A percentile compares a stretch with the other conserved stretches of the same genome.
phyloP scores from a whole-genome alignment of 2,888 invertebrate genomes.

The Dusona sp. region DNA sequence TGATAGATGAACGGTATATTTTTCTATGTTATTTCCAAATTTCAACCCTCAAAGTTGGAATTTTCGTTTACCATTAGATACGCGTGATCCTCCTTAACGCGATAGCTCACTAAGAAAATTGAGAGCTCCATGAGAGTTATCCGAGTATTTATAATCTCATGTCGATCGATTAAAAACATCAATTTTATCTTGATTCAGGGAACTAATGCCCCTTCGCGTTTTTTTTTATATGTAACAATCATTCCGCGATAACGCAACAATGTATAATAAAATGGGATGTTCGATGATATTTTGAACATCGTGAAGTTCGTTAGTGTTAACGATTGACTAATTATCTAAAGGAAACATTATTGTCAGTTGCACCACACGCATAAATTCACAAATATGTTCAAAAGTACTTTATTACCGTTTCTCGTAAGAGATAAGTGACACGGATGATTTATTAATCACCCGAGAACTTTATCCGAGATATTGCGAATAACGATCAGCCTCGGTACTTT shows the following conservation, averaged over 20 bases:
- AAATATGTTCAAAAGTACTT: background rate
- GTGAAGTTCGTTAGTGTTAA: slow-evolving; percentile 44
- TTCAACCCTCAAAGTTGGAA: too few species aligned
- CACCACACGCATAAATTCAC: background rate
- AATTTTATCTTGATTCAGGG: too few species aligned
- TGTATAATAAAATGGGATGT: background rate
- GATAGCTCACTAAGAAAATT: too few species aligned
- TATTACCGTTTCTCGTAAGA: background rate
- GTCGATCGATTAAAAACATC: too few species aligned
- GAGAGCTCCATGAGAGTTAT: too few species aligned
- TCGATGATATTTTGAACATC: slow-evolving; percentile 4
- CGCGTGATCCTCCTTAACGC: too few species aligned
- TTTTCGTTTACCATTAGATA: too few species aligned
- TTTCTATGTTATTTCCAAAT: too few species aligned
- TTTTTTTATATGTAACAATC: background rate
- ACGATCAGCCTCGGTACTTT: background rate
- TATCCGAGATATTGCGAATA: background rate
- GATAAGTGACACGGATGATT: slow-evolving; percentile 29
- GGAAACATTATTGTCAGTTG: slow-evolving; percentile 23
- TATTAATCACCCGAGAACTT: slow-evolving; percentile 20
- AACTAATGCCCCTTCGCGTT: too few species aligned
- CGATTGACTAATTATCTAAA: slow-evolving; percentile 30
- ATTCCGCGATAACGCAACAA: background rate
- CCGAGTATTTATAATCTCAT: too few species aligned
- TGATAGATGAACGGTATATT: too few species aligned